Evolutionary conservation across 35 echinoderm and acorn worm genomes (phyloP), one percentile per base, ranked within the genome.

Genomic region (Apostichopus japonicus): DNA sequence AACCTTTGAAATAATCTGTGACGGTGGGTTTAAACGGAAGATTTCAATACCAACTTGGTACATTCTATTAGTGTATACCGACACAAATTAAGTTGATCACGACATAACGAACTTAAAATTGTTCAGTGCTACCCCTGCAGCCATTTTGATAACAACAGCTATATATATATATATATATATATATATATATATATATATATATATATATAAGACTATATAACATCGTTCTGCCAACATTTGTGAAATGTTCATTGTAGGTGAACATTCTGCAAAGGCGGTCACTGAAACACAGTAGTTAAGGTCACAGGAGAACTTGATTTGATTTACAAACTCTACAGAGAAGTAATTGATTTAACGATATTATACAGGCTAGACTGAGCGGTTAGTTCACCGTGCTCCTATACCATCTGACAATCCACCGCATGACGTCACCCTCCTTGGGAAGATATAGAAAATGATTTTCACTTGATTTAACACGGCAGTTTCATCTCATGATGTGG

Each of bases 311-410:
- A n/a, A 75, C 15, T 19, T 84, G 56, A 84, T 84, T 84, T 84
- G 81, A 84, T 84, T 84, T 84, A 57, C 19, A 84, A 84, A 84
- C 81, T 59, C 81, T 57, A 84, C 23, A 9, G 81, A 57, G 57
- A 80, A 57, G 21, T 84, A 84, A 84, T 84, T 58, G 56, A 57
- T 84, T 57, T 84, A 84, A 84, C 56, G 23, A 84, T 51, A 84
- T 84, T 57, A 84, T 84, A 55, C 54, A 84, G 81, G 81, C 81
- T 84, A 84, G 81, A 84, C 81, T 84, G 81, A 58, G 21, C 81
- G 22, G 17, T 84, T 57, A 84, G 81, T 84, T 57, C 81, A 84
- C 19, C 54, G 53, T 58, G 53, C 24, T 57, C 0, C 17, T n/a
- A 19, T 75, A 15, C 63, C 71, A 19, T 75, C 71, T 22, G 71